These are phyloP conservation scores for Drosophila setifemur DNA, from an alignment of 1,140 invertebrate species.

Conservation along the genomic window DNA sequence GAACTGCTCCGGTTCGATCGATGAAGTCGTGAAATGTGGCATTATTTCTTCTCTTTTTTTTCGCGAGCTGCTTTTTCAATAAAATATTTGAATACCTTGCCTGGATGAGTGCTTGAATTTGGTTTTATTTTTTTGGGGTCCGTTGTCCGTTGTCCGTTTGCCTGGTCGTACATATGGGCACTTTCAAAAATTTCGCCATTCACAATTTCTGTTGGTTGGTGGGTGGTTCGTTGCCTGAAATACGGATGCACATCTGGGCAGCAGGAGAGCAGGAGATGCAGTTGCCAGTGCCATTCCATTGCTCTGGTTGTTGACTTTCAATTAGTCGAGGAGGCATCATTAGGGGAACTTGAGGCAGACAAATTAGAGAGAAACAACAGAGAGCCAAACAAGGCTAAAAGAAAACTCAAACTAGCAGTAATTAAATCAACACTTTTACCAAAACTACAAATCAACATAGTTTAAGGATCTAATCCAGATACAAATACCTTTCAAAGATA, in stretches of 20 bases:
- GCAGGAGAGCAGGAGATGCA: constrained; percentile 6
- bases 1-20: constrained; percentile 12
- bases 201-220: constrained; percentile 32
- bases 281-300: not conserved
- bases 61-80: constrained; percentile 56
- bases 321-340: constrained; percentile 11
- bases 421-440: no score
- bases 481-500: no score
- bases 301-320: constrained; percentile 4
- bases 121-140: constrained; percentile 5
- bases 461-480: no score
- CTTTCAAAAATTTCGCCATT: constrained; percentile 60
- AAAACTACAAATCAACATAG: no score
- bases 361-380: not conserved
- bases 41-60: constrained; percentile 28
- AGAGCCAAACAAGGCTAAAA: not conserved
- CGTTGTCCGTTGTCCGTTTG: constrained; percentile 4
- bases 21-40: constrained; percentile 57
- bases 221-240: not conserved
- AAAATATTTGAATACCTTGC: constrained; percentile 65
- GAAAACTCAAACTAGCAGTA: not conserved
- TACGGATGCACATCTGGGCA: constrained; percentile 35
- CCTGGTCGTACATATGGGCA: constrained; percentile 26
- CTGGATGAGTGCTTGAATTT: constrained; percentile 35
- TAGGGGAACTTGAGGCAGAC: not conserved